Evolutionary conservation across 2,888 invertebrate species (phyloP).

Genomic region (Orgyia antiqua): DNA sequence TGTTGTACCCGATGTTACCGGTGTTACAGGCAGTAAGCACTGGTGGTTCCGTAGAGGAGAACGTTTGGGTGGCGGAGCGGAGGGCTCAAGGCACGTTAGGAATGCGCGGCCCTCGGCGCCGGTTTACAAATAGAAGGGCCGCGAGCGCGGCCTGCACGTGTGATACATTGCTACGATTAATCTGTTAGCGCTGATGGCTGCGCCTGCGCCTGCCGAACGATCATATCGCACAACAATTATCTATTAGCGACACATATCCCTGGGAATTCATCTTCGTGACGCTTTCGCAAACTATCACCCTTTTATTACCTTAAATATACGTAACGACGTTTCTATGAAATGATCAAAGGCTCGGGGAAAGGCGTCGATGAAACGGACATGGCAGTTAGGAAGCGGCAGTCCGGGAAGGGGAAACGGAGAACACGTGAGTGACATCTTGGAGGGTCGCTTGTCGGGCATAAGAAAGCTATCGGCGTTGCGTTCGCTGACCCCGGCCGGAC

Average conservation of each 20-base stretch:
- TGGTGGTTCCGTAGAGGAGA: constrained; percentile 33
- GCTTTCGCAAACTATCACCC: too few species aligned
- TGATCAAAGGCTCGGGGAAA: constrained; percentile 7
- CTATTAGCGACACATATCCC: constrained; percentile 27
- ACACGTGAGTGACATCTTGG: constrained; percentile 59
- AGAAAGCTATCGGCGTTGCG: constrained; percentile 63
- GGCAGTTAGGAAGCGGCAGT: constrained; percentile 21
- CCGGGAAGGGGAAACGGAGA: constrained; percentile 34
- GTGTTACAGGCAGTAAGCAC: constrained; percentile 26
- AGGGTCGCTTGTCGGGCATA: constrained; percentile 63
- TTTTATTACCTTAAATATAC: too few species aligned
- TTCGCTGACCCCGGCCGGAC: constrained; percentile 68
- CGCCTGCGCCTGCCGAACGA: constrained; percentile 38
- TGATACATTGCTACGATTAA: constrained; percentile 70
- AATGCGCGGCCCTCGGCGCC: constrained; percentile 69
- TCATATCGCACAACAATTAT: constrained; percentile 38
- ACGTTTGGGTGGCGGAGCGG: constrained; percentile 42
- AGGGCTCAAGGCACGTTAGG: constrained; percentile 66
- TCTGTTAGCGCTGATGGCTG: constrained; percentile 64
- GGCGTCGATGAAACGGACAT: constrained; percentile 5
- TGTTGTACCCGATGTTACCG: constrained; percentile 31
- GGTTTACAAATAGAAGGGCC: constrained; percentile 77
- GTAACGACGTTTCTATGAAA: background rate
- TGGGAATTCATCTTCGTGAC: too few species aligned
- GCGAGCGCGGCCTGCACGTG: constrained; percentile 69